Conservation (phyloP, 2,797 vertebrate genomes). For the Paramormyrops hopkinsi region DNA sequence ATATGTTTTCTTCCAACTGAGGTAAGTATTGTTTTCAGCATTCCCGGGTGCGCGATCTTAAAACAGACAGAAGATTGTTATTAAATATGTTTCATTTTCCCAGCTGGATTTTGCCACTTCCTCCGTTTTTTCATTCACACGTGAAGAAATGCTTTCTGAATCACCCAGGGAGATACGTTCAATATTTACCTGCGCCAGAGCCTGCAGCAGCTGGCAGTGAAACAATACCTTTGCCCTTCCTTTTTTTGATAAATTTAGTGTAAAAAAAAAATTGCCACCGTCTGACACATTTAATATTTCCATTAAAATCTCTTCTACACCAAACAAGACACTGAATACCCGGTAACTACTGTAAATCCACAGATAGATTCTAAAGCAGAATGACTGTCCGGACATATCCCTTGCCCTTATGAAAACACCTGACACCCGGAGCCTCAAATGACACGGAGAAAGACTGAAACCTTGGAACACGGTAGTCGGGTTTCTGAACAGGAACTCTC, state of each 20-base stretch:
- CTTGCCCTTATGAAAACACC: neutral
- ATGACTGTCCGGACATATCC: neutral
- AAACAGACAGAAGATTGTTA: conserved; percentile 32
- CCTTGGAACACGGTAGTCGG: neutral
- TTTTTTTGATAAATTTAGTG: neutral
- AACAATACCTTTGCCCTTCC: conserved; percentile 19
- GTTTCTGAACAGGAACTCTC: neutral
- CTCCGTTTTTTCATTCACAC: conserved; percentile 14
- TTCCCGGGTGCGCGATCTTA: conserved; percentile 38
- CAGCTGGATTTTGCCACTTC: conserved; percentile 35
- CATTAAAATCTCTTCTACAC: neutral
- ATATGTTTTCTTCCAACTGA: conserved; percentile 49
- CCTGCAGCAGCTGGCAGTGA: conserved; percentile 17
- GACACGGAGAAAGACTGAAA: neutral
- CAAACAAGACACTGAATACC: neutral
- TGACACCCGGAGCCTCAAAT: neutral
- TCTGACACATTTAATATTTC: neutral
- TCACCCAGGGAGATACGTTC: conserved; percentile 18
- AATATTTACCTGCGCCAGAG: conserved; percentile 13
- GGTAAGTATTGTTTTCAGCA: conserved; percentile 46
- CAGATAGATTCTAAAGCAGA: neutral
- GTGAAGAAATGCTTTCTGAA: conserved; percentile 17
- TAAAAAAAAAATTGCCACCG: neutral
- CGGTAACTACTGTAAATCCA: neutral
- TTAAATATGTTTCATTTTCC: conserved; percentile 37